Evolutionary conservation across 2,888 invertebrate species (phyloP).

Genomic region (Stictocephala bisonia): DNA sequence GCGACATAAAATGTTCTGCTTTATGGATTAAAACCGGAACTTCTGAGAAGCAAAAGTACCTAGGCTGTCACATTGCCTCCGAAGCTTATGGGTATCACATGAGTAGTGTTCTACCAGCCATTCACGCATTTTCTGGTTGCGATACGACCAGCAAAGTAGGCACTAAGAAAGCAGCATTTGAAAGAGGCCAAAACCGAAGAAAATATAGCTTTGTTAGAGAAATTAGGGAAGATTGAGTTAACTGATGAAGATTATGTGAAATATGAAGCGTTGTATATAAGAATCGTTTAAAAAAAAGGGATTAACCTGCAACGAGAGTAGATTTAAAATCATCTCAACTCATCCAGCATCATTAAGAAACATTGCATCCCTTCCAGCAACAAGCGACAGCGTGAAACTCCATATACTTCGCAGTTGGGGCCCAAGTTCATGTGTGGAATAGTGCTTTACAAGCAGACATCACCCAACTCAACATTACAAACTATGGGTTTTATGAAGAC

Average conservation of each 20-base stretch:
- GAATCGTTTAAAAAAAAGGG: not conserved
- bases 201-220: not conserved
- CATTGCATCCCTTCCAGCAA: not conserved
- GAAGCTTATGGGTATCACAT: slow-evolving; percentile 1
- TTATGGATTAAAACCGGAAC: slow-evolving; percentile 26
- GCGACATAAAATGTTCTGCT: not conserved
- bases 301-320: slow-evolving; percentile 12
- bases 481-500: no score
- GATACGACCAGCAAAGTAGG: not conserved
- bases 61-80: slow-evolving; percentile 13
- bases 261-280: slow-evolving; percentile 6
- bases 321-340: not conserved
- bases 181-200: slow-evolving; percentile 3
- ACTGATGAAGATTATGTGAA: not conserved
- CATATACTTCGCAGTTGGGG: no score
- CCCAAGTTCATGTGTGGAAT: no score
- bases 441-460: no score
- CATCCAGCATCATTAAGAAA: slow-evolving; percentile 3
- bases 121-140: not conserved
- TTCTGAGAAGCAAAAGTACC: not conserved
- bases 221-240: not conserved
- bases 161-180: not conserved
- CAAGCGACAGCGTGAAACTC: slow-evolving; percentile 18
- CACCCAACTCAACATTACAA: no score
- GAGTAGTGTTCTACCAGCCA: not conserved